Percentiles rank a stretch among this genome's conserved stretches.
Evolutionary conservation across 2,797 vertebrate species (phyloP).

Genomic region (Halcyon badia): DNA sequence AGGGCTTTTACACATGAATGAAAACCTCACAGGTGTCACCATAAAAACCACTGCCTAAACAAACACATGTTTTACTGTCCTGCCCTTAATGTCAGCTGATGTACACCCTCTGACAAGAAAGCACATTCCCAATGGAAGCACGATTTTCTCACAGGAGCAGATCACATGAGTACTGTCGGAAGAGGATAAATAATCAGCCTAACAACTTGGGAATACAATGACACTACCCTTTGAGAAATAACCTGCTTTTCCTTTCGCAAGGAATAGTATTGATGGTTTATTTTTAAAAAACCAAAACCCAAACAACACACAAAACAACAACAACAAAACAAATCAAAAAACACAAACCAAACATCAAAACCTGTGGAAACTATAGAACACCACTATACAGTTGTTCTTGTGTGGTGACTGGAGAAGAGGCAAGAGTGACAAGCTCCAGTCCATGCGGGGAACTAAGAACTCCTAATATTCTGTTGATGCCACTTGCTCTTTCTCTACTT

Average conservation of each 20-base stretch:
- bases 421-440: neutral
- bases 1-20: neutral
- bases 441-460: neutral
- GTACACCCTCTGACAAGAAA: neutral
- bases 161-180: neutral
- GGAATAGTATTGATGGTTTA: neutral
- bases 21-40: neutral
- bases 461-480: neutral
- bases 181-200: neutral
- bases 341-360: neutral
- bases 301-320: neutral
- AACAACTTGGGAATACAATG: neutral
- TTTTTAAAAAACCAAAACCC: neutral
- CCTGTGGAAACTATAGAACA: neutral
- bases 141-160: neutral
- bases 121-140: neutral
- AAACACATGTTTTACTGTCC: neutral
- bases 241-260: neutral
- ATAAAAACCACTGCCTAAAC: neutral
- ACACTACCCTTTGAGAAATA: neutral
- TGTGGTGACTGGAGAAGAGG: neutral
- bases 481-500: neutral
- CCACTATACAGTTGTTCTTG: neutral
- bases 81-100: neutral
- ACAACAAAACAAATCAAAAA: neutral